Evolutionary conservation across 2,113 vertebrate genomes (phyloP).

Genomic region (Tetrax tetrax): DNA sequence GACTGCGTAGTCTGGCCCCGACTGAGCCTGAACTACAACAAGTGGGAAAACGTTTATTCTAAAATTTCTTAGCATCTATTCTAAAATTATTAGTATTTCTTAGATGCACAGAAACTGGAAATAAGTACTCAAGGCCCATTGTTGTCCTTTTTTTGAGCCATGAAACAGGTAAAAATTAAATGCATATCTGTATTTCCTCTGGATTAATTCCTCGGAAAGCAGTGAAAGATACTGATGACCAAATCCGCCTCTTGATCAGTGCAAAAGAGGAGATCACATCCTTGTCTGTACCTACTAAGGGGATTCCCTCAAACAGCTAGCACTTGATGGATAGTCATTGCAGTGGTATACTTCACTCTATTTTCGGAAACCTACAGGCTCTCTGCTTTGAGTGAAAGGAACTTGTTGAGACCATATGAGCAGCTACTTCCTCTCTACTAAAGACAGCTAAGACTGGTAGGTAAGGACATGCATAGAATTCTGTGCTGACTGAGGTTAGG

Average conservation of each 20-base stretch:
- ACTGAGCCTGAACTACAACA: too few relatives aligned
- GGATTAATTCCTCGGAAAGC: background rate
- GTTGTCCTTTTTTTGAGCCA: background rate
- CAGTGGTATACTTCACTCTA: background rate
- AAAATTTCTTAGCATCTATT: background rate
- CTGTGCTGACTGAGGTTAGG: background rate
- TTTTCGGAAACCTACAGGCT: background rate
- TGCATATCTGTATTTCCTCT: background rate
- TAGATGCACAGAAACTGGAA: background rate
- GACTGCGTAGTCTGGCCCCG: too few relatives aligned
- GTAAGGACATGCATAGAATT: accelerated
- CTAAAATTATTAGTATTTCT: too few relatives aligned
- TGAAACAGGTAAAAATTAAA: background rate
- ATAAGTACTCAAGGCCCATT: background rate
- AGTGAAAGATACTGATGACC: background rate
- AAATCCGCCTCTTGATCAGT: background rate
- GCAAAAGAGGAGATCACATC: background rate
- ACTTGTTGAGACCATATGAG: background rate
- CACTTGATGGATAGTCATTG: background rate
- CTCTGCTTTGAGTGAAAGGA: background rate
- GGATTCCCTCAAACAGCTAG: background rate
- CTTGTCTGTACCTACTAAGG: accelerated
- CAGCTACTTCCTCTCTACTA: background rate
- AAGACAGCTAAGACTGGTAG: background rate
- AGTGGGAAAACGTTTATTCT: background rate